Base-by-base conservation (phyloP, 2,113 vertebrate species). In the Morphnarchus princeps region DNA sequence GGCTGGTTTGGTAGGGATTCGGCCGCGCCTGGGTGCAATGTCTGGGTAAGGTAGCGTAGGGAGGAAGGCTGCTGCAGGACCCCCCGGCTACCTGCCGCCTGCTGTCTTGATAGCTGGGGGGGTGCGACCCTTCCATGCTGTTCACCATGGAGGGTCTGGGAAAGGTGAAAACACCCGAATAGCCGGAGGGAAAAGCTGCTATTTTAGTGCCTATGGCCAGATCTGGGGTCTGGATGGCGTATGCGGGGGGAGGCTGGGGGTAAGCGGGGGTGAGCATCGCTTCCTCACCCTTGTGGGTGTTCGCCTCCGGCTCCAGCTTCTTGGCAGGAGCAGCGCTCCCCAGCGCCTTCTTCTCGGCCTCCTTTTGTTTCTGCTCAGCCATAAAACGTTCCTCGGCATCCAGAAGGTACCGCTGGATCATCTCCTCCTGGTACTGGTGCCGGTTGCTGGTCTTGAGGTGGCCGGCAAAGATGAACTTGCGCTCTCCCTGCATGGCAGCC, bases 361-460 rank as follows among this genome's bases (percentile, higher is more conserved):
- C 99, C 10, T 99, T 99, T 50, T 98, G 98, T 28, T 98, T 98
- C 96, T 99, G 99, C 97, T 99, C 99, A 0, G 98, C 98, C 54
- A 98, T 58, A 73, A 99, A 99, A 18, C 99, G 98, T 8, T 99
- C 99, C 97, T 99, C 98, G 0, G 99, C 99, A 0, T 99, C 99
- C 3, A 97, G 59, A 1, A 99, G 98, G 98, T 99, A 99, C 76
- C 98, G 97, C 90, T 99, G 99, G 98, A 99, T 99, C 99, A 99
- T 99, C 98, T 99, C 99, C 97, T 99, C 99, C 97, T 99, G 99
- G 97, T 99, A 99, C 28, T 99, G 99, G 97, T 99, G 99, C 15
- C 99, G 97, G 97, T 97, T 98, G 96, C 99, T 99, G 97, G 99
- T 99, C 59, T 99, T 99, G 92, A 99, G 98, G 42, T 98, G 98